Evolutionary conservation across 1,140 invertebrate genomes (phyloP).

Genomic region (Pseudomyrmex flavicornis): DNA sequence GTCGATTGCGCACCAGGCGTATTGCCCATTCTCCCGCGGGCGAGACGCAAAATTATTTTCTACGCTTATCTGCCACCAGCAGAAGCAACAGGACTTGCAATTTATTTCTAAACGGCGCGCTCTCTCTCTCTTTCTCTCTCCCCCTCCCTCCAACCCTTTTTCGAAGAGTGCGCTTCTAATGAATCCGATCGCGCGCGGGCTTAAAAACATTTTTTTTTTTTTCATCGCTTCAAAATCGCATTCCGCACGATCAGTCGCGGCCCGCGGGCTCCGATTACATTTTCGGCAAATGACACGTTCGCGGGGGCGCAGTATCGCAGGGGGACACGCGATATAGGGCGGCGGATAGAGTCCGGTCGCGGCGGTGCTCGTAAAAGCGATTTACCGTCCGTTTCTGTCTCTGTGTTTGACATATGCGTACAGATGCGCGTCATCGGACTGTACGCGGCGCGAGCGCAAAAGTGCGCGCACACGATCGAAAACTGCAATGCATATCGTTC

Average conservation of each 20-base stretch:
- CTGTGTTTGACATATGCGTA: conserved; percentile 64
- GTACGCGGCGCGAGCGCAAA: conserved; percentile 31
- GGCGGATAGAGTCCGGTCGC: conserved; percentile 1
- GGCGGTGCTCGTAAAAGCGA: conserved; percentile 55
- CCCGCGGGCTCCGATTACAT: conserved; percentile 39
- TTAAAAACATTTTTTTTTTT: conserved; percentile 1
- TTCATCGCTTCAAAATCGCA: neutral
- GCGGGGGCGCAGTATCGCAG: neutral
- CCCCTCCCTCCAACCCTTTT: neutral
- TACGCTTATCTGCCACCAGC: conserved; percentile 25
- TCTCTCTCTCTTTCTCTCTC: neutral
- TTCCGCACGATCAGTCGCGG: conserved; percentile 14
- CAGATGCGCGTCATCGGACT: conserved; percentile 52
- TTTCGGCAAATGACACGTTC: conserved; percentile 61
- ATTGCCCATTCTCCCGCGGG: neutral
- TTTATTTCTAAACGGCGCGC: conserved; percentile 29
- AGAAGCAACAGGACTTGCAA: conserved; percentile 19
- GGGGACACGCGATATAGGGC: conserved; percentile 14
- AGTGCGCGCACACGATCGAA: conserved; percentile 34
- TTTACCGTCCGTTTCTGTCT: conserved; percentile 50
- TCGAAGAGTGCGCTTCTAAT: conserved; percentile 11
- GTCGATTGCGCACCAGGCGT: neutral
- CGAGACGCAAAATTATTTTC: conserved; percentile 38
- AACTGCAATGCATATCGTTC: neutral
- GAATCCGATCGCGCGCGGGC: conserved; percentile 5